Conservation (phyloP, 1,140 invertebrate genomes). For the Spodoptera litura region DNA sequence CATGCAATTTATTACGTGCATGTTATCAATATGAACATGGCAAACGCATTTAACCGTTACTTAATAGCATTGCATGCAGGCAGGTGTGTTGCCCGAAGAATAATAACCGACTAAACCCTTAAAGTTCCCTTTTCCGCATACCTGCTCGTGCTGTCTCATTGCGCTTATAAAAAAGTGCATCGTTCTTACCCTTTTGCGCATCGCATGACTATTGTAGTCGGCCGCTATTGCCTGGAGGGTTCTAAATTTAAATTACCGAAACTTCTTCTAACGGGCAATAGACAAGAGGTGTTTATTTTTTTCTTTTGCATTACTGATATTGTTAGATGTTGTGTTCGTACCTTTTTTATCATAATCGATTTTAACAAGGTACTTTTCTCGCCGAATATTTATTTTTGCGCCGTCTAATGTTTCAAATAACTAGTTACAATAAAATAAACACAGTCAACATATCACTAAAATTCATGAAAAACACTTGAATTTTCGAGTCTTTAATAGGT, state of each 20-base stretch:
- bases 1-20: slow-evolving; percentile 21
- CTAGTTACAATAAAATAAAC: too few relatives aligned
- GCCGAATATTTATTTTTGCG: too few relatives aligned
- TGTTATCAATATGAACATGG: slow-evolving; percentile 23
- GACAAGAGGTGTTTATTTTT: slow-evolving; percentile 3
- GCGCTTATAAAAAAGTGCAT: neutral
- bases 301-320: slow-evolving; percentile 17
- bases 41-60: slow-evolving; percentile 30
- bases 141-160: slow-evolving; percentile 28
- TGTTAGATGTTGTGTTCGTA: neutral
- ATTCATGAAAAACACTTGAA: too few relatives aligned
- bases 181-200: slow-evolving; percentile 18
- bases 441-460: too few relatives aligned
- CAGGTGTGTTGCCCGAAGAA: slow-evolving; percentile 37
- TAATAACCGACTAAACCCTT: slow-evolving; percentile 30
- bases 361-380: too few relatives aligned
- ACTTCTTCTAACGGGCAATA: neutral
- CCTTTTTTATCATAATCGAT: too few relatives aligned
- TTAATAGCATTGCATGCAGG: slow-evolving; percentile 22
- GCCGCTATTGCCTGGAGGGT: slow-evolving; percentile 1
- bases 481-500: neutral
- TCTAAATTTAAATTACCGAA: slow-evolving; percentile 43
- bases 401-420: too few relatives aligned
- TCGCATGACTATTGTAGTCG: slow-evolving; percentile 12
- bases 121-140: slow-evolving; percentile 29